Evolutionary conservation across 2,113 vertebrate genomes (phyloP).

Genomic region (Macrotus californicus): DNA sequence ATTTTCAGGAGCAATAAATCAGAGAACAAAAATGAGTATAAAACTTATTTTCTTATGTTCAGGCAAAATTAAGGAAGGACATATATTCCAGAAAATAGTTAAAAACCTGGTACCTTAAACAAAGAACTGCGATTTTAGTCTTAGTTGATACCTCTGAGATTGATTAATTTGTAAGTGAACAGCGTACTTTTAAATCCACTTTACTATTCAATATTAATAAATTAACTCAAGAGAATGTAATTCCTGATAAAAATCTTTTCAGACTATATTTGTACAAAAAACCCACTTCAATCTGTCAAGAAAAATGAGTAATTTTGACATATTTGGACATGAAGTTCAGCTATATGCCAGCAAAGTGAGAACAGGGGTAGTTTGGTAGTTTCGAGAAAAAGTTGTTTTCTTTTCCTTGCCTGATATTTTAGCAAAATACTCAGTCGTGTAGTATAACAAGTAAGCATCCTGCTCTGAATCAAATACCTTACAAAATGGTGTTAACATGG

Average conservation of each 20-base stretch:
- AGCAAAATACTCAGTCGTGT: background rate
- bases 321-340: background rate
- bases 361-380: background rate
- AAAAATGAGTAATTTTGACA: slow-evolving; percentile 2
- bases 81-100: background rate
- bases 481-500: slow-evolving; percentile 56
- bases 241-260: slow-evolving; percentile 25
- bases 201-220: slow-evolving; percentile 8
- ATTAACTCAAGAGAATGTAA: slow-evolving; percentile 12
- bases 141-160: slow-evolving; percentile 6
- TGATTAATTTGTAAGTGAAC: slow-evolving; percentile 24
- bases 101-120: slow-evolving; percentile 4
- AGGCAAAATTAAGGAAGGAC: slow-evolving; percentile 30
- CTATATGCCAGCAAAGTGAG: background rate
- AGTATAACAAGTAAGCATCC: background rate
- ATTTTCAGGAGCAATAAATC: slow-evolving; percentile 62
- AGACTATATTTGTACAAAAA: background rate
- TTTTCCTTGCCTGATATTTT: background rate
- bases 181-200: slow-evolving; percentile 7
- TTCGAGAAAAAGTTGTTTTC: slow-evolving; percentile 10
- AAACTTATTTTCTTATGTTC: slow-evolving; percentile 29
- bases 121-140: background rate
- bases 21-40: slow-evolving; percentile 62
- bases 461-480: background rate
- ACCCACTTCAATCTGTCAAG: slow-evolving; percentile 26